Conservation (phyloP, 2,113 vertebrate species). For the Genyomyrus donnyi region DNA sequence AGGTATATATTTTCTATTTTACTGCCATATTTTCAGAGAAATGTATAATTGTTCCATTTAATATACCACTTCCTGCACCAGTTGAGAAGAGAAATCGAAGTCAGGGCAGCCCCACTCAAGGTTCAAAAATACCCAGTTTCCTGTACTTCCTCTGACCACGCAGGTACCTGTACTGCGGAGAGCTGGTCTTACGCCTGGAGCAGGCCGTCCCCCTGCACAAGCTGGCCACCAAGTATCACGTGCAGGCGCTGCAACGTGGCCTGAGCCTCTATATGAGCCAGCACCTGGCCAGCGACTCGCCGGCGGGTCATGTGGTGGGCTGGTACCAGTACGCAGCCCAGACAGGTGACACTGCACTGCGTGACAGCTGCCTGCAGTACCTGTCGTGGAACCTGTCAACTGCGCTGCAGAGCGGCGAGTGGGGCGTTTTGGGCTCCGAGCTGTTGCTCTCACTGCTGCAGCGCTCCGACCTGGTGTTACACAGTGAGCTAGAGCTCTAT, state of each 20-base stretch:
- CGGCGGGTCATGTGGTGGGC: constrained; percentile 73
- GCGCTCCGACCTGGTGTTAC: constrained; percentile 83
- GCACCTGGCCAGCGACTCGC: constrained; percentile 71
- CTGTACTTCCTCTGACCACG: background rate
- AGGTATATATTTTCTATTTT: background rate
- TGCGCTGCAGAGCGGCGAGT: constrained; percentile 70
- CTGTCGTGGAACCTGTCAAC: constrained; percentile 89
- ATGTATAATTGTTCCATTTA: background rate
- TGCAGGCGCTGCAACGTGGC: constrained; percentile 71
- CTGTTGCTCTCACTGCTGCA: constrained; percentile 76
- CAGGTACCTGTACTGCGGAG: constrained; percentile 92
- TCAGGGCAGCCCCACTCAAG: background rate
- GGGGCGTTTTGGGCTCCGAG: constrained; percentile 68
- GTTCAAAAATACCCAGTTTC: background rate
- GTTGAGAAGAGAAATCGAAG: background rate
- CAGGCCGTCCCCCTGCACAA: constrained; percentile 81
- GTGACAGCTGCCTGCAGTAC: constrained; percentile 81
- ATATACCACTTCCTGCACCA: background rate
- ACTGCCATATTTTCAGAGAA: background rate
- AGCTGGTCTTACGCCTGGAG: constrained; percentile 72
- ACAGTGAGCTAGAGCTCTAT: constrained; percentile 85
- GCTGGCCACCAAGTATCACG: constrained; percentile 78
- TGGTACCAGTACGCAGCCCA: constrained; percentile 85
- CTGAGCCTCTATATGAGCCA: constrained; percentile 82
- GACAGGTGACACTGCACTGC: constrained; percentile 61